Evolutionary conservation across 2,797 vertebrate species (phyloP).

Genomic region (Myotis pilosus): DNA sequence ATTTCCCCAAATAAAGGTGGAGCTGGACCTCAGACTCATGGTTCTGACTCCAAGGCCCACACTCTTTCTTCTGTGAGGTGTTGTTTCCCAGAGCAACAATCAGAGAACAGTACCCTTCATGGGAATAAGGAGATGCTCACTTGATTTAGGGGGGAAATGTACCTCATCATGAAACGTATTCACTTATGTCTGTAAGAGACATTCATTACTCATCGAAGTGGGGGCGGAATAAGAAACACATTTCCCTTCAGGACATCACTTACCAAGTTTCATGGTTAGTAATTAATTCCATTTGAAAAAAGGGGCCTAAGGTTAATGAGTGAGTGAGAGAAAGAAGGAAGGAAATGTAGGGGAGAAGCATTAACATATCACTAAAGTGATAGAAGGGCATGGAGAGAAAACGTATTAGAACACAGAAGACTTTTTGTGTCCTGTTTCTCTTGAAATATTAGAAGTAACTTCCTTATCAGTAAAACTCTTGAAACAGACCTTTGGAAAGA

Average conservation of each 20-base stretch:
- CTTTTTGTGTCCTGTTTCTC: conserved; percentile 17
- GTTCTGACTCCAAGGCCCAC: neutral
- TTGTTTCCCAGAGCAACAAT: neutral
- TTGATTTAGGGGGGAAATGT: neutral
- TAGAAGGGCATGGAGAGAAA: neutral
- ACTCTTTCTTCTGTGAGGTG: neutral
- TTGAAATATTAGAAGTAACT: conserved; percentile 58
- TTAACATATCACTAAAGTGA: neutral
- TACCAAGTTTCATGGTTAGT: conserved; percentile 58
- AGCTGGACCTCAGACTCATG: neutral
- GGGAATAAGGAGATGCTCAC: neutral
- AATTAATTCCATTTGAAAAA: conserved; percentile 74
- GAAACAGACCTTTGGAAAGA: conserved; percentile 51
- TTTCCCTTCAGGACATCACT: conserved; percentile 46
- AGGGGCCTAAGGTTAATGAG: conserved; percentile 49
- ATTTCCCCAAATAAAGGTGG: neutral
- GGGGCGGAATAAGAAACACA: neutral
- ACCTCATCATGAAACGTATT: neutral
- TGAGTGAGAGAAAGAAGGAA: neutral
- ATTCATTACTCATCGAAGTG: neutral
- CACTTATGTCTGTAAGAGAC: neutral
- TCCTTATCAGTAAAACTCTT: conserved; percentile 56
- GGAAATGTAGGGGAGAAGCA: neutral
- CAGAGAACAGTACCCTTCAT: neutral
- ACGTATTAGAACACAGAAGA: neutral